Evolutionary conservation across 2,113 vertebrate species (phyloP).

Genomic region (Myanophis thanlyinensis): DNA sequence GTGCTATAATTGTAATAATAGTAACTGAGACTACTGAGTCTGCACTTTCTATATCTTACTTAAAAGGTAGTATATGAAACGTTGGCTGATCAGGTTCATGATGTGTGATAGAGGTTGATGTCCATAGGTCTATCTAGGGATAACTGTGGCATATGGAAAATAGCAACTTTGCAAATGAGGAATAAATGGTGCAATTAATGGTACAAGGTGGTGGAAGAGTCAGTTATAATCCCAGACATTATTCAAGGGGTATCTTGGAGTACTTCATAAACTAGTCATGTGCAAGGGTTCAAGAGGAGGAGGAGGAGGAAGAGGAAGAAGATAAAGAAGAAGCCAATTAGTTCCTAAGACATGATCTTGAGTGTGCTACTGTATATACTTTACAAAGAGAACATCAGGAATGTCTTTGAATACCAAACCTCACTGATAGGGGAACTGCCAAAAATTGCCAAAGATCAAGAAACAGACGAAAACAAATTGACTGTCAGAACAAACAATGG

Average conservation of each 20-base stretch:
- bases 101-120: not conserved
- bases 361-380: not conserved
- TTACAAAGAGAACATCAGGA: not conserved
- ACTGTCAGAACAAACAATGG: not conserved
- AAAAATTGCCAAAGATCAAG: not conserved
- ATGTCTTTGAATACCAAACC: not conserved
- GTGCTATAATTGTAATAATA: not conserved
- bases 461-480: not conserved
- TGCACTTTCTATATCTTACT: not conserved
- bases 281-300: not conserved
- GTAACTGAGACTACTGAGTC: not conserved
- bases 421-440: not conserved
- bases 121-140: no score
- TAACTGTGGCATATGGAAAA: no score
- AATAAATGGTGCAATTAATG: no score
- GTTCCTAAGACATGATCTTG: not conserved
- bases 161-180: no score
- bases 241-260: no score
- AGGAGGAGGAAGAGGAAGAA: not conserved
- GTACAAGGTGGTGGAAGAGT: no score
- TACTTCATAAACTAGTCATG: no score
- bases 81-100: not conserved
- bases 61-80: not conserved
- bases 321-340: not conserved
- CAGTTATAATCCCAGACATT: no score